Percentiles rank a stretch among this genome's conserved stretches.
Conservation (phyloP, 2,888 invertebrate genomes). For the Cepaea hortensis region DNA sequence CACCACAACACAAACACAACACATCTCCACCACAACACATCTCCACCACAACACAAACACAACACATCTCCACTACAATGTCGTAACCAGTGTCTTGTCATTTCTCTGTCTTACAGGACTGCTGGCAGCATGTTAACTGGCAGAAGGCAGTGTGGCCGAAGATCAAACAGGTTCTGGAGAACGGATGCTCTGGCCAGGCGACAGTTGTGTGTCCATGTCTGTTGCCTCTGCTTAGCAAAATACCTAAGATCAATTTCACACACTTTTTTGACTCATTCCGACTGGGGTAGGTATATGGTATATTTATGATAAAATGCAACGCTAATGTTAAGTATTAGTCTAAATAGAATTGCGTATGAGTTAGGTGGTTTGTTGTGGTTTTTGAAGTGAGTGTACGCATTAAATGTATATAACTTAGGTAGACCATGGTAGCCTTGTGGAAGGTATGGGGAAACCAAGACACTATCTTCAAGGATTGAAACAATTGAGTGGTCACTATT, state of each 20-base stretch:
- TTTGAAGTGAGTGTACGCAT: no score
- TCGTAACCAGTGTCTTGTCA: not conserved
- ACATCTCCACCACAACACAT: no score
- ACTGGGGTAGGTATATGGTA: conserved; percentile 79
- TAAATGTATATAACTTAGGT: no score
- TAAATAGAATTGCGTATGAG: no score
- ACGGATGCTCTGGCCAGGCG: conserved; percentile 88
- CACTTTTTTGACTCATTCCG: conserved; percentile 84
- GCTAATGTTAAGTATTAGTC: not conserved
- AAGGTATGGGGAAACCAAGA: no score
- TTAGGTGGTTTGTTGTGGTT: no score
- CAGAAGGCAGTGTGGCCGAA: conserved; percentile 86
- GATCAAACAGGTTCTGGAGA: conserved; percentile 82
- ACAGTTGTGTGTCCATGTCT: conserved; percentile 84
- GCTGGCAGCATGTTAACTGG: conserved; percentile 84
- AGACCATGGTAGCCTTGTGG: no score
- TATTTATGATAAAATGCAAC: no score
- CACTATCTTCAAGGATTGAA: no score
- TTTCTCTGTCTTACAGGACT: conserved; percentile 79
- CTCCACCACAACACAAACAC: no score
- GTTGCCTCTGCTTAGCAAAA: conserved; percentile 85
- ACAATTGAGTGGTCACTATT: no score
- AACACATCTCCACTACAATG: not conserved
- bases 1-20: no score
- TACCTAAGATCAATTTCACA: conserved; percentile 79